These are phyloP conservation scores for Callospermophilus lateralis DNA, from an alignment of 2,113 vertebrate species.

Conservation along the genomic window DNA sequence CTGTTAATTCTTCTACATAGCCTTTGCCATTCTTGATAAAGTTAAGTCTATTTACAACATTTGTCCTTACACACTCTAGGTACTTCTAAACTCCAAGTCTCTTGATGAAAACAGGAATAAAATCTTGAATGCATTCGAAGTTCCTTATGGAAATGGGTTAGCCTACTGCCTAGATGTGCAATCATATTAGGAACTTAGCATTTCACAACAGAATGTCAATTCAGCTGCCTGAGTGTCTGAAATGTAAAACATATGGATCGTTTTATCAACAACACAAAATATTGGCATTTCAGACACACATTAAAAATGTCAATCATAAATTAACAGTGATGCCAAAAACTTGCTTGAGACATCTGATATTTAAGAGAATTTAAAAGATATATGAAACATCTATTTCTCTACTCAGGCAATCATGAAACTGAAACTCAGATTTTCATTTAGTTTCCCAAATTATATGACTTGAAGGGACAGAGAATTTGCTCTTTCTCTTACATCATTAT, in stretches of 20 bases:
- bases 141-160: slow-evolving; percentile 75
- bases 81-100: slow-evolving; percentile 7
- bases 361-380: slow-evolving; percentile 78
- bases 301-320: slow-evolving; percentile 85
- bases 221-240: slow-evolving; percentile 80
- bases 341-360: slow-evolving; percentile 81
- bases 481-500: neutral
- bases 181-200: slow-evolving; percentile 79
- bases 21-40: neutral
- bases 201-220: slow-evolving; percentile 85
- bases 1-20: neutral
- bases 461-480: neutral
- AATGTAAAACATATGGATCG: slow-evolving; percentile 83
- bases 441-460: slow-evolving; percentile 41
- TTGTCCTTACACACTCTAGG: slow-evolving; percentile 34
- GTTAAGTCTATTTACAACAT: neutral
- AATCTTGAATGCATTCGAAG: slow-evolving; percentile 54
- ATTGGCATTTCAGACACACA: slow-evolving; percentile 83
- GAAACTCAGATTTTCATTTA: slow-evolving; percentile 55
- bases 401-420: slow-evolving; percentile 43
- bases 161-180: slow-evolving; percentile 69
- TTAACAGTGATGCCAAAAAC: slow-evolving; percentile 80
- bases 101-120: slow-evolving; percentile 37
- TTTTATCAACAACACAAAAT: slow-evolving; percentile 85
- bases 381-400: slow-evolving; percentile 58